These are phyloP conservation scores for Heterocephalus glaber DNA, from an alignment of 2,113 vertebrate species.

Conservation along the genomic window DNA sequence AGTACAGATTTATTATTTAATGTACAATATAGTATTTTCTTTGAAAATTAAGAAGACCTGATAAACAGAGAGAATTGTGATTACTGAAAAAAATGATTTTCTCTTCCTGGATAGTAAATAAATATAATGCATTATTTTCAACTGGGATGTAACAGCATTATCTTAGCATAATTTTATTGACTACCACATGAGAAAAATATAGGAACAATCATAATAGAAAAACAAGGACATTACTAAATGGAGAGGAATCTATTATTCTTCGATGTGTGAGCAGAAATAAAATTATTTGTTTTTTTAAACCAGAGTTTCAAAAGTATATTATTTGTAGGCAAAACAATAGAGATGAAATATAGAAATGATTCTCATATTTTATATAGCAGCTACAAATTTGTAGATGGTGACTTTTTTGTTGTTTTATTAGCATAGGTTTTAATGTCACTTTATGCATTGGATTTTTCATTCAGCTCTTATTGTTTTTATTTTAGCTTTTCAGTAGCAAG, in stretches of 20 bases:
- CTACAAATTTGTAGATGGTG: background rate
- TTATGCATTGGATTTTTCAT: background rate
- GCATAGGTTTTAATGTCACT: background rate
- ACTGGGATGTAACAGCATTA: background rate
- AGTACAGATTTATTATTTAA: background rate
- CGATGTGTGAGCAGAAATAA: background rate
- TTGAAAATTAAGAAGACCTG: background rate
- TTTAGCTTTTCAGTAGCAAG: background rate
- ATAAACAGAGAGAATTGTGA: background rate
- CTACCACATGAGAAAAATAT: background rate
- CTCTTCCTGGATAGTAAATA: background rate
- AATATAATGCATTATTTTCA: background rate
- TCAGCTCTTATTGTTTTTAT: background rate
- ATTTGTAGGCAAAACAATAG: background rate
- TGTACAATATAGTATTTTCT: background rate
- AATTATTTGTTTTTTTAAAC: background rate
- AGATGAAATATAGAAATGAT: background rate
- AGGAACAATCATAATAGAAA: background rate
- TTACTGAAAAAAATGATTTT: background rate
- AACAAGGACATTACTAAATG: background rate
- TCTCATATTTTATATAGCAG: background rate
- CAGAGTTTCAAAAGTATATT: background rate
- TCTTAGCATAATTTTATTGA: background rate
- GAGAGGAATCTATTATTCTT: background rate
- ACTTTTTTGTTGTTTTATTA: background rate